phyloP scores from a whole-genome alignment of 2,888 invertebrate species.

The Latrodectus elegans region DNA sequence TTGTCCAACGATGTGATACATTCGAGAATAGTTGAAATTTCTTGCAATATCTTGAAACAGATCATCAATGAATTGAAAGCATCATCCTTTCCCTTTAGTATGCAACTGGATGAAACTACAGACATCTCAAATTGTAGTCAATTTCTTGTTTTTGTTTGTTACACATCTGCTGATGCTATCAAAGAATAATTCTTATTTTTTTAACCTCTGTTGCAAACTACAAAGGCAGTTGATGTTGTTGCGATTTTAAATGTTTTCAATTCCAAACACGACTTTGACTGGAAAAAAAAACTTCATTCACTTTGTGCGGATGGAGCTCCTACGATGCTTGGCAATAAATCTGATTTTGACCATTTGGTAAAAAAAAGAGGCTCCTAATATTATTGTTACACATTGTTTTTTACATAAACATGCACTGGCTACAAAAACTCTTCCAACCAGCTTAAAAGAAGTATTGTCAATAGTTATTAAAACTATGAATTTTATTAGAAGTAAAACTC shows the following conservation, averaged over 20 bases:
- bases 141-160: constrained; percentile 59
- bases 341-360: too few species aligned
- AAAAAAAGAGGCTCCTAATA: too few species aligned
- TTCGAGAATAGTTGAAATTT: constrained; percentile 59
- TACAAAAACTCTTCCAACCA: constrained; percentile 46
- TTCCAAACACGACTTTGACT: too few species aligned
- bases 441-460: constrained; percentile 47
- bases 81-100: constrained; percentile 56
- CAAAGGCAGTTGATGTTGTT: too few species aligned
- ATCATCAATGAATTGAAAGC: constrained; percentile 47
- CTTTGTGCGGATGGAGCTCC: too few species aligned
- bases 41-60: constrained; percentile 59
- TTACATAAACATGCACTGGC: constrained; percentile 37
- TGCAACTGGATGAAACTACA: constrained; percentile 76
- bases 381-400: constrained; percentile 27
- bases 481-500: constrained; percentile 57
- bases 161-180: too few species aligned
- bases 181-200: too few species aligned
- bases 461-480: constrained; percentile 56
- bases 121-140: constrained; percentile 50
- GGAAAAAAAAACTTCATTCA: too few species aligned
- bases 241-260: too few species aligned
- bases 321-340: too few species aligned
- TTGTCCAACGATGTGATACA: constrained; percentile 55
- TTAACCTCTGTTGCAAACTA: too few species aligned